Evolutionary conservation across 2,797 vertebrate genomes (phyloP), one percentile per base, ranked within the genome.

Genomic region (Otolemur crassicaudatus): DNA sequence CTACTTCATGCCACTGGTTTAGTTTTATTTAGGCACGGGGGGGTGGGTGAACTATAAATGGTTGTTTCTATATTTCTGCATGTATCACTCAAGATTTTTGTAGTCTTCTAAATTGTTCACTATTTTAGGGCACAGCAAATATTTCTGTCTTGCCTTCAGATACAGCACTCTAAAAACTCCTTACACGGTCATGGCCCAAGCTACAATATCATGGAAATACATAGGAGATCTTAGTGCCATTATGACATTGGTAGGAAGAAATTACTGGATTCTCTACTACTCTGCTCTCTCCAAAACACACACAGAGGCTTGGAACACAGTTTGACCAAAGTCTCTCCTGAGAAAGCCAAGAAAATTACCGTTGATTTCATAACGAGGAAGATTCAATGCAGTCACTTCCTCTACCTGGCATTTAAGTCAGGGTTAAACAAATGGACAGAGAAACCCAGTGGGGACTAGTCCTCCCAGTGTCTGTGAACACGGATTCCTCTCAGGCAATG

Each of bases 391-490:
- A 73, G 63, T 92, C 43, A 79, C 37, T 90, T 79, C 69, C 83
- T 61, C 79, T 46, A 91, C n/a, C 37, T 90, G 73, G 31, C 29
- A 34, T 72, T 94, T 43, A 97, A 96, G 49, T 69, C 91, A 81
- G 34, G 34, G 25, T 61, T 69, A 95, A 31, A 93, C 63, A 83
- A 90, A 94, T 4, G 87, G 79, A 63, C 13, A 61, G 20, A 70
- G 75, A 53, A 94, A 27, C 20, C n/a, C 25, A 76, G 49, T 37
- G 31, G 19, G 3, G 49, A 43, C 25, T 23, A 43, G 16, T 11
- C 34, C 16, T 69, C 37, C 14, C 25, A 5, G 27, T 70, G n/a
- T 73, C 76, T 89, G 4, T 77, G 63, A 97, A 92, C 5, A 82
- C 10, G 75, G 34, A 63, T 43, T 85, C 22, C 40, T 91, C 65